Percentiles rank a stretch among this genome's conserved stretches.
Evolutionary conservation across 1,140 invertebrate species (phyloP).

Genomic region (Pteromalus puparum): DNA sequence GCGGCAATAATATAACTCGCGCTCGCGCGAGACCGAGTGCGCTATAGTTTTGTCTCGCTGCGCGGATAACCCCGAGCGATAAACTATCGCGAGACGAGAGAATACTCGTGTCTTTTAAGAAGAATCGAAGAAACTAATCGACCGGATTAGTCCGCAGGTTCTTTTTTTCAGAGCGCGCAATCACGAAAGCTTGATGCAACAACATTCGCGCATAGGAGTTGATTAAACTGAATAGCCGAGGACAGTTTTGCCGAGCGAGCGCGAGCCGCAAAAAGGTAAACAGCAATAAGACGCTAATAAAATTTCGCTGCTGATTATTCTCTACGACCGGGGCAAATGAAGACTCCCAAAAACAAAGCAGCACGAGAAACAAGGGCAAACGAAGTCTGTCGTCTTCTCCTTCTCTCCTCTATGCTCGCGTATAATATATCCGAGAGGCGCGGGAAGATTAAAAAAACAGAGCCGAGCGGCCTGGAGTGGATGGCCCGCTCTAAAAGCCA

Average conservation of each 20-base stretch:
- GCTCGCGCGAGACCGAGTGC: constrained; percentile 51
- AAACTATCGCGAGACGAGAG: constrained; percentile 60
- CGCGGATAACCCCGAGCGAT: constrained; percentile 70
- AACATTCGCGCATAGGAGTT: neutral
- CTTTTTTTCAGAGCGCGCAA: too few species aligned
- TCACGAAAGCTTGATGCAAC: too few species aligned
- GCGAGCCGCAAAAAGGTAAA: neutral
- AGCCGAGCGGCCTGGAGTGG: constrained; percentile 52
- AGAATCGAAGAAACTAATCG: too few species aligned
- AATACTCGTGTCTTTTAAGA: too few species aligned
- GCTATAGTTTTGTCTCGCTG: constrained; percentile 71
- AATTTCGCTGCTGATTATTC: neutral
- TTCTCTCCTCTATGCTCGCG: neutral
- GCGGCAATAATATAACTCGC: constrained; percentile 17
- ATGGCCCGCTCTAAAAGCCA: constrained; percentile 63
- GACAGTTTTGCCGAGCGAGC: neutral
- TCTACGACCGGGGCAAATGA: neutral
- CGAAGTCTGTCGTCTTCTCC: constrained; percentile 48
- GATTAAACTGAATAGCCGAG: neutral
- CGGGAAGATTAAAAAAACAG: constrained; percentile 60
- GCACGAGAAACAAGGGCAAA: constrained; percentile 47
- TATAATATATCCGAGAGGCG: constrained; percentile 52
- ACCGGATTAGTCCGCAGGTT: too few species aligned
- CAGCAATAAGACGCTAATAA: neutral
- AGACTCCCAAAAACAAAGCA: neutral